Evolutionary conservation across 2,797 vertebrate genomes (phyloP).

Genomic region (Cyprinella venusta): DNA sequence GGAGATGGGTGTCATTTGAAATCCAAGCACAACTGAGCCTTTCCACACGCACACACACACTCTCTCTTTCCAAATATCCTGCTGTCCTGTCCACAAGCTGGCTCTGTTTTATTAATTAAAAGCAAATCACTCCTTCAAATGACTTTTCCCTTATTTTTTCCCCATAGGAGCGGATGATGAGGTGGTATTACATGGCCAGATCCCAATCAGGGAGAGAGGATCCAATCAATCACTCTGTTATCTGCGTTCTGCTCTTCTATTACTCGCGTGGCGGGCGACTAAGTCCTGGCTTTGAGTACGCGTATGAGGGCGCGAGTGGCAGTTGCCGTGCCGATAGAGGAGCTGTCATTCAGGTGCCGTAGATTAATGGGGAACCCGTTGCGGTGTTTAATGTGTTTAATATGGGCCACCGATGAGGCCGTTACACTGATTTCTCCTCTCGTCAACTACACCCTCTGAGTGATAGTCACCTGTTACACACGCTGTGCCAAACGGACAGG

Average conservation of each 20-base stretch:
- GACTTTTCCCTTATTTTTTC: conserved; percentile 37
- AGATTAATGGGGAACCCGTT: conserved; percentile 79
- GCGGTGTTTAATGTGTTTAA: conserved; percentile 82
- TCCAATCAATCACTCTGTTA: conserved; percentile 81
- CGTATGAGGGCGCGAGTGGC: conserved; percentile 21
- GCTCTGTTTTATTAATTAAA: conserved; percentile 65
- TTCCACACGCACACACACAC: conserved; percentile 21
- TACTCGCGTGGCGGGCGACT: conserved; percentile 74
- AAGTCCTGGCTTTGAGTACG: conserved; percentile 69
- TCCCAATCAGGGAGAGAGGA: conserved; percentile 74
- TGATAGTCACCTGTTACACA: conserved; percentile 73
- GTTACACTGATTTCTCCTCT: conserved; percentile 72
- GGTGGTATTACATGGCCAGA: conserved; percentile 77
- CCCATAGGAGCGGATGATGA: conserved; percentile 71
- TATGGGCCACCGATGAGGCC: conserved; percentile 78
- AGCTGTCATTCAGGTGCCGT: conserved; percentile 73
- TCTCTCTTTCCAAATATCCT: conserved; percentile 41
- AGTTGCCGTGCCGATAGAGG: conserved; percentile 70
- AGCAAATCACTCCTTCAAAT: conserved; percentile 55
- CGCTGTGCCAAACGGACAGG: neutral
- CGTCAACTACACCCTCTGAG: conserved; percentile 64
- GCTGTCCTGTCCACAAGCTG: conserved; percentile 53
- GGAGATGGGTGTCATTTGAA: conserved; percentile 46
- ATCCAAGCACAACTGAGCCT: conserved; percentile 34
- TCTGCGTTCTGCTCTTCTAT: conserved; percentile 74